Evolutionary conservation across 2,888 invertebrate genomes (phyloP).

Genomic region (Galeopsomyia nigrocyanea): DNA sequence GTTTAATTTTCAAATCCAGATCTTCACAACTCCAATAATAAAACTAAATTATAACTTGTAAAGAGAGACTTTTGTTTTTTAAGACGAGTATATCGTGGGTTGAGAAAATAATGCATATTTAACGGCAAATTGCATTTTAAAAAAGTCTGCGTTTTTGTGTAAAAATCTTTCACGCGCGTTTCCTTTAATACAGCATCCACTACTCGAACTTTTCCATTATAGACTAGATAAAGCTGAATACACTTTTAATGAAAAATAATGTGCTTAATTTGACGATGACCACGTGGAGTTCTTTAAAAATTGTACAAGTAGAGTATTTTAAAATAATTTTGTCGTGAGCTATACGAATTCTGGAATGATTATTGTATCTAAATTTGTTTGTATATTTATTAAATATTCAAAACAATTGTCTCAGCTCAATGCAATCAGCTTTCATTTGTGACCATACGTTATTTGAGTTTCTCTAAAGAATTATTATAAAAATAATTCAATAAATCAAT

Average conservation of each 20-base stretch:
- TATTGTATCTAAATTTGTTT: constrained; percentile 30
- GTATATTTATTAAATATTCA: constrained; percentile 22
- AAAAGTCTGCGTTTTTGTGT: constrained; percentile 30
- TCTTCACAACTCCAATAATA: constrained; percentile 24
- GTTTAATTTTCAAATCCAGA: constrained; percentile 36
- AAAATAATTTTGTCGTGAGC: not conserved
- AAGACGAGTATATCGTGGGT: constrained; percentile 30
- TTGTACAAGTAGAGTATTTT: constrained; percentile 18
- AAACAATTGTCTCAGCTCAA: constrained; percentile 21
- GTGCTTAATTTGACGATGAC: constrained; percentile 29
- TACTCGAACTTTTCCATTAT: constrained; percentile 50
- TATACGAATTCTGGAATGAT: constrained; percentile 39
- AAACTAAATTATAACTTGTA: constrained; percentile 26
- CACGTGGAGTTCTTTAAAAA: constrained; percentile 29
- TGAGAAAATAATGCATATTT: constrained; percentile 41
- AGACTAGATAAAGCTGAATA: constrained; percentile 64
- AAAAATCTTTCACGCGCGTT: constrained; percentile 25
- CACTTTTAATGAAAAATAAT: constrained; percentile 55
- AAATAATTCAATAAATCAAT: constrained; percentile 31
- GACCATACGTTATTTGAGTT: constrained; percentile 22
- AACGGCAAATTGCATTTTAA: constrained; percentile 54
- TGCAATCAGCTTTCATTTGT: constrained; percentile 18
- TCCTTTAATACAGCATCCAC: constrained; percentile 43
- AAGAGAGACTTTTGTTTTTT: constrained; percentile 37
- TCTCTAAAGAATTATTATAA: not conserved